A percentile compares a stretch with the other conserved stretches of the same genome.
Conservation (phyloP, 1,140 invertebrate genomes). For the Spodoptera frugiperda region DNA sequence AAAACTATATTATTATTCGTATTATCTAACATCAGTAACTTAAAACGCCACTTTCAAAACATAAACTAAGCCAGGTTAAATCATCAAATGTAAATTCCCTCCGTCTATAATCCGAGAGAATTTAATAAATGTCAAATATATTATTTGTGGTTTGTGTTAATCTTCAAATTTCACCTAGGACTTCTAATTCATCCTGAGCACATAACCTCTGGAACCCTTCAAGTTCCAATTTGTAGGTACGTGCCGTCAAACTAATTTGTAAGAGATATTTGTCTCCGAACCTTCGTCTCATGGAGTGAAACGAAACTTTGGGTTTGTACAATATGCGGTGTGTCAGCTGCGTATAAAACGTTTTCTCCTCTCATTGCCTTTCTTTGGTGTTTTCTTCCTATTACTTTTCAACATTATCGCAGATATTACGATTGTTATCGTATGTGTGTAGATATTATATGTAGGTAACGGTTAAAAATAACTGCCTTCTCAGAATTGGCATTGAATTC, state of each 20-base stretch:
- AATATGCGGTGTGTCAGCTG: neutral
- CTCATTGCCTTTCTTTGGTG: neutral
- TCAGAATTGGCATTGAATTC: no score
- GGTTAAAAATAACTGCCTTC: no score
- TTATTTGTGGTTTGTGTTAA: constrained; percentile 3
- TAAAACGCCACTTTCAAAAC: no score
- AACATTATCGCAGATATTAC: neutral
- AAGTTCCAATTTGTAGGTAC: constrained; percentile 24
- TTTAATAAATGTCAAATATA: constrained; percentile 20
- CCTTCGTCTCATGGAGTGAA: neutral
- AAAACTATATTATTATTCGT: no score
- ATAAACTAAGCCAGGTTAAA: no score
- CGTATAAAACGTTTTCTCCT: neutral
- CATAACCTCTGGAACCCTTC: neutral
- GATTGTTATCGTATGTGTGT: neutral
- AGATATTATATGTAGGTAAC: no score
- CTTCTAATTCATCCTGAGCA: neutral
- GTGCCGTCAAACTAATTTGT: constrained; percentile 28
- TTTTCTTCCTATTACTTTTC: neutral
- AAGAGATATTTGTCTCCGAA: neutral
- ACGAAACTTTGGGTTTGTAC: constrained; percentile 4
- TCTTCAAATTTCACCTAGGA: constrained; percentile 22
- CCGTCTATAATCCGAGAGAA: neutral
- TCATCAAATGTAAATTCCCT: neutral
- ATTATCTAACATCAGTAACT: no score